Conservation (phyloP, 2,888 invertebrate species). For the Lottia scabra region DNA sequence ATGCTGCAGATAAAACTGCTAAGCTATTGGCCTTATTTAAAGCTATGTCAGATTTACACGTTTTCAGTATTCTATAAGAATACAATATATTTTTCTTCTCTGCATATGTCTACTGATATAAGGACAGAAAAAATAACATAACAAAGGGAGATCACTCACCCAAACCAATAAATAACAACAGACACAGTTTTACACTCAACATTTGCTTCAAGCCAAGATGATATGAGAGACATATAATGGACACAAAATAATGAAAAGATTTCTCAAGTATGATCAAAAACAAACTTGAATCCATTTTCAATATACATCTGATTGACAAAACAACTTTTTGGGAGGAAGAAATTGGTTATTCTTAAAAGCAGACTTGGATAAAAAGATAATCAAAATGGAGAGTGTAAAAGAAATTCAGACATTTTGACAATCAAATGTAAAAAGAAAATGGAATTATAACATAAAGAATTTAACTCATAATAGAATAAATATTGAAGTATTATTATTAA, state of each 20-base stretch:
- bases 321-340: too few relatives aligned
- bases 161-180: constrained; percentile 4
- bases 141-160: neutral
- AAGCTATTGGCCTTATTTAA: too few relatives aligned
- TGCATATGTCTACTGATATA: too few relatives aligned
- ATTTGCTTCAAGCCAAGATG: too few relatives aligned
- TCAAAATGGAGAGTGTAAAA: neutral
- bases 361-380: neutral
- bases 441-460: neutral
- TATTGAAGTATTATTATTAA: neutral
- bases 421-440: neutral
- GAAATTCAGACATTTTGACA: neutral
- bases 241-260: neutral
- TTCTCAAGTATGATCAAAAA: neutral
- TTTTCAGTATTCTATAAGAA: too few relatives aligned
- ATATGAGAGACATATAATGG: neutral
- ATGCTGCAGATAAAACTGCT: too few relatives aligned
- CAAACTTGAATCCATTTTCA: too few relatives aligned
- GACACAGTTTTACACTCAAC: neutral
- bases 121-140: neutral
- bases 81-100: too few relatives aligned
- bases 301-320: too few relatives aligned
- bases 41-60: too few relatives aligned
- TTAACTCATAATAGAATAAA: neutral
- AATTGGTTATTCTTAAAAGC: neutral